Evolutionary conservation across 1,140 invertebrate genomes (phyloP).

Genomic region (Calycopis cecrops): DNA sequence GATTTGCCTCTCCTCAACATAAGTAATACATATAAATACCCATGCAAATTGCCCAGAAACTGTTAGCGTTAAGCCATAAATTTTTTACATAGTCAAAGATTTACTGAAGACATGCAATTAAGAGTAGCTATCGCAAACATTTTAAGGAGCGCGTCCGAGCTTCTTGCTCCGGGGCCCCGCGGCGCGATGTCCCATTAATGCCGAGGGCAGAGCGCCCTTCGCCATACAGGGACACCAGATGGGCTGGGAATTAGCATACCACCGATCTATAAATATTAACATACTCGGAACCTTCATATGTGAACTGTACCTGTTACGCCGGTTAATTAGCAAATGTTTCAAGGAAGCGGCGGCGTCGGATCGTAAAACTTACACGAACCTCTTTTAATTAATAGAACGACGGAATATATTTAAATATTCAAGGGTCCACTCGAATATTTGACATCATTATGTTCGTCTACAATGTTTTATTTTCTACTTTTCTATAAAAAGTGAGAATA

Average conservation of each 20-base stretch:
- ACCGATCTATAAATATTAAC: constrained; percentile 7
- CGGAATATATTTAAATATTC: not conserved
- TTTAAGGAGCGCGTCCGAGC: too few relatives aligned
- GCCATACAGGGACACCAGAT: constrained; percentile 2
- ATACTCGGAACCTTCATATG: not conserved
- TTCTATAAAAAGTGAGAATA: too few relatives aligned
- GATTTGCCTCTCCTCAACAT: too few relatives aligned
- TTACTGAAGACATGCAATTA: too few relatives aligned
- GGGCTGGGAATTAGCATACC: constrained; percentile 3
- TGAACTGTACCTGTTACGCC: not conserved
- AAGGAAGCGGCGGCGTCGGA: not conserved
- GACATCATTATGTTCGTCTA: too few relatives aligned
- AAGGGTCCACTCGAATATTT: too few relatives aligned
- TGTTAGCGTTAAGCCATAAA: too few relatives aligned
- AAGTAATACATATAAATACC: too few relatives aligned
- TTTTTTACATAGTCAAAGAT: too few relatives aligned
- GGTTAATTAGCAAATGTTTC: not conserved
- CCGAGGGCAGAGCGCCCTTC: not conserved
- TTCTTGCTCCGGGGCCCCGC: not conserved
- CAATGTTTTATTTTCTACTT: too few relatives aligned
- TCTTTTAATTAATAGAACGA: not conserved
- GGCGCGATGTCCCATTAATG: not conserved
- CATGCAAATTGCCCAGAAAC: too few relatives aligned
- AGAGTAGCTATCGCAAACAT: too few relatives aligned
- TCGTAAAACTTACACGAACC: not conserved